These are phyloP conservation scores for Neomorphus geoffroyi DNA, from an alignment of 2,797 vertebrate genomes.

Conservation along the genomic window DNA sequence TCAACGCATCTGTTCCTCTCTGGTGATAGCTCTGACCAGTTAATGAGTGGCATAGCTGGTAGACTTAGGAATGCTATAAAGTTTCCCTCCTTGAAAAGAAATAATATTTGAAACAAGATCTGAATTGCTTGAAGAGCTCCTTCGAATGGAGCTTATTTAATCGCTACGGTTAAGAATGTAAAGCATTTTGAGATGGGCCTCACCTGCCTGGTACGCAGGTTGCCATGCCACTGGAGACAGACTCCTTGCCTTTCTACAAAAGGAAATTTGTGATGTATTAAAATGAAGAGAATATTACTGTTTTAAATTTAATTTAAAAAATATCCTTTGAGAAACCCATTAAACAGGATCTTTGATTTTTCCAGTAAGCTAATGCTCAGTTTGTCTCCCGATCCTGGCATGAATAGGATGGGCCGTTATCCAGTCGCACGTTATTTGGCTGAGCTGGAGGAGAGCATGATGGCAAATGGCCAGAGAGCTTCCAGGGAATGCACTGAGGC, in stretches of 20 bases:
- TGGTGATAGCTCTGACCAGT: neutral
- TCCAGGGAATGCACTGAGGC: neutral
- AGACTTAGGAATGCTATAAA: neutral
- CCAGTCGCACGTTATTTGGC: neutral
- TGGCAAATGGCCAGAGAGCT: neutral
- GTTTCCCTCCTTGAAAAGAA: neutral
- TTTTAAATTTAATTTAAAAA: constrained; percentile 23
- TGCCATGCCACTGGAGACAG: neutral
- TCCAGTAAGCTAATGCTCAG: neutral
- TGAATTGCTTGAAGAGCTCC: neutral
- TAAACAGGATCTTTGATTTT: constrained; percentile 23
- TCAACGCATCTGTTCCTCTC: neutral
- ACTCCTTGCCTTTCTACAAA: neutral
- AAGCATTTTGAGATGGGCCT: neutral
- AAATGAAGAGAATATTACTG: constrained; percentile 5
- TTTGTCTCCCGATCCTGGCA: neutral
- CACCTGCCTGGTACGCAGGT: neutral
- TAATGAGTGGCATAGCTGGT: neutral
- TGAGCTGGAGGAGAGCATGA: neutral
- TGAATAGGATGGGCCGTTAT: neutral
- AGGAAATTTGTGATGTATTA: neutral
- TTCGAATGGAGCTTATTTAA: neutral
- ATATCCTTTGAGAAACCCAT: neutral
- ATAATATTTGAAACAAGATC: neutral
- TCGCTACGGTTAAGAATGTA: neutral